phyloP scores from a whole-genome alignment of 1,140 invertebrate genomes.

The Drosophila sturtevanti region DNA sequence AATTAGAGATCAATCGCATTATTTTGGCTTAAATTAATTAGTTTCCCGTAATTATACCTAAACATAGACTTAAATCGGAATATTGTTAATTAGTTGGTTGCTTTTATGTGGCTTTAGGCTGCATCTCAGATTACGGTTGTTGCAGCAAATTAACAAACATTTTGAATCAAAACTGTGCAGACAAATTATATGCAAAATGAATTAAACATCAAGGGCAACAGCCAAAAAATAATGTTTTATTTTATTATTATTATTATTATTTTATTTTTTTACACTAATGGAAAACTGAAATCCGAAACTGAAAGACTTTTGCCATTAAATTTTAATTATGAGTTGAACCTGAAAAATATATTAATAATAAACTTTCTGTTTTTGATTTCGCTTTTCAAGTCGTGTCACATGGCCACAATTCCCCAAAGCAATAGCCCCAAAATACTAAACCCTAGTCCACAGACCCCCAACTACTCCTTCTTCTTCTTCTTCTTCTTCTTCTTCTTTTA shows the following conservation, averaged over 20 bases:
- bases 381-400: conserved; percentile 11
- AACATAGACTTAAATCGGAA: neutral
- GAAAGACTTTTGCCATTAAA: conserved; percentile 17
- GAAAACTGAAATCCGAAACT: conserved; percentile 3
- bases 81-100: neutral
- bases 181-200: neutral
- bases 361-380: neutral
- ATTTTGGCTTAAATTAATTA: neutral
- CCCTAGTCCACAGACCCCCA: neutral
- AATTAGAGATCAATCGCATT: neutral
- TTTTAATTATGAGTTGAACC: conserved; percentile 37
- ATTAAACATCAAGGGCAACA: neutral
- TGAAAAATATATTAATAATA: neutral
- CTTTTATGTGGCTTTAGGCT: neutral
- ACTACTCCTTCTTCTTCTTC: neutral
- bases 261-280: neutral
- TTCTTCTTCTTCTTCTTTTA: neutral
- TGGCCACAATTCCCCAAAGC: neutral
- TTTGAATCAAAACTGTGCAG: neutral
- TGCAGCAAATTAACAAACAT: neutral
- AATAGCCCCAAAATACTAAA: no score
- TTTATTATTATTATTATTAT: neutral
- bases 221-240: neutral
- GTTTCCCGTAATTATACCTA: neutral
- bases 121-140: neutral